Evolutionary conservation across 2,113 vertebrate species (phyloP).

Genomic region (Sinocyclocheilus anophthalmus): DNA sequence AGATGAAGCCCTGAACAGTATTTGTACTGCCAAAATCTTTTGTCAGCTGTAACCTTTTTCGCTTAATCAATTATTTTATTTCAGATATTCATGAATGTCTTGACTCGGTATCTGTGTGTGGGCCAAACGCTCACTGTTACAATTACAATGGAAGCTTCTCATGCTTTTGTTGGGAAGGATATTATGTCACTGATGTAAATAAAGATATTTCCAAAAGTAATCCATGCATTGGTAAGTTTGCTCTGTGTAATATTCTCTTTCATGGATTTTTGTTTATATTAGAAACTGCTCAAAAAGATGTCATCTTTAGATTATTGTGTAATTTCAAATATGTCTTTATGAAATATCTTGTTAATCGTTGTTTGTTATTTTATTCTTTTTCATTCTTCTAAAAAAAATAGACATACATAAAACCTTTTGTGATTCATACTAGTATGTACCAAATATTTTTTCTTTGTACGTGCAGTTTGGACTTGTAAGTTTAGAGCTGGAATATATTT

Average conservation of each 20-base stretch:
- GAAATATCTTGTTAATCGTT: too few relatives aligned
- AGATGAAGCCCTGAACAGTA: not conserved
- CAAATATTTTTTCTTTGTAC: too few relatives aligned
- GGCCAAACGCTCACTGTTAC: not conserved
- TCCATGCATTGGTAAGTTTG: slow-evolving; percentile 20
- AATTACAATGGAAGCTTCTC: slow-evolving; percentile 27
- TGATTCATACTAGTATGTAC: too few relatives aligned
- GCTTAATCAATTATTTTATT: not conserved
- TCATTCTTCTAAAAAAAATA: too few relatives aligned
- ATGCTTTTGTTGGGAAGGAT: slow-evolving; percentile 34
- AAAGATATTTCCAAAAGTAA: slow-evolving; percentile 2
- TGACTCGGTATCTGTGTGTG: not conserved
- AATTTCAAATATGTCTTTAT: too few relatives aligned
- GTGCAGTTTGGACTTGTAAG: too few relatives aligned
- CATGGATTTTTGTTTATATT: not conserved
- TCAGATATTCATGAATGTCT: slow-evolving; percentile 35
- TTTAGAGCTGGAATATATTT: too few relatives aligned
- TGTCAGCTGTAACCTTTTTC: not conserved
- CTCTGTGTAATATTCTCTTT: not conserved
- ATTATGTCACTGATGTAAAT: not conserved
- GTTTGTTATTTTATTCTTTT: too few relatives aligned
- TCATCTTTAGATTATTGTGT: not conserved
- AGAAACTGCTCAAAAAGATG: not conserved
- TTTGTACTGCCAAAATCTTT: not conserved
- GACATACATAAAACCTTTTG: too few relatives aligned